A percentile compares a stretch with the other conserved stretches of the same genome.
These are phyloP conservation scores for Megalops atlanticus DNA, from an alignment of 2,113 vertebrate genomes.

Conservation along the genomic window DNA sequence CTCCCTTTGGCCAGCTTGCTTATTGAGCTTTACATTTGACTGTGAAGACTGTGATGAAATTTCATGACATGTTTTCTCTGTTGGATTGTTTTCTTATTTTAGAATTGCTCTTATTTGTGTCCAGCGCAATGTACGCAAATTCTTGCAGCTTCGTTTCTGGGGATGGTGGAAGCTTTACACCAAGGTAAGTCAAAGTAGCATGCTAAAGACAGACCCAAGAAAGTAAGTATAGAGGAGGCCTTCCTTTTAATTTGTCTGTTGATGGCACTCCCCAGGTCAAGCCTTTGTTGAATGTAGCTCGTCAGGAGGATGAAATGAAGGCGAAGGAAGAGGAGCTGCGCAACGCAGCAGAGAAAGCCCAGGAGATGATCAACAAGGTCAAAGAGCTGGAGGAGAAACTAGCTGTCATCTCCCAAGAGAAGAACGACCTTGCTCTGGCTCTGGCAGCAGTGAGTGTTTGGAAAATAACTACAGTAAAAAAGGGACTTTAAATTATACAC, in stretches of 20 bases:
- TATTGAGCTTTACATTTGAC: neutral
- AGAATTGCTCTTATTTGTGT: constrained; percentile 77
- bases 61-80: neutral
- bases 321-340: constrained; percentile 72
- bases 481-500: neutral
- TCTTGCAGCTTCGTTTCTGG: constrained; percentile 81
- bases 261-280: constrained; percentile 60
- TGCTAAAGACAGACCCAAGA: neutral
- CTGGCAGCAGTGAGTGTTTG: constrained; percentile 73
- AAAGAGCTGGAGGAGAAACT: constrained; percentile 82
- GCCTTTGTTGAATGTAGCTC: constrained; percentile 75
- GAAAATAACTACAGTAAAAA: constrained; percentile 15
- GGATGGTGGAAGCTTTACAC: constrained; percentile 83
- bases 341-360: constrained; percentile 75
- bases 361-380: constrained; percentile 66
- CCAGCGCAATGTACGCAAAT: constrained; percentile 79
- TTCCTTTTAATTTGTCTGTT: neutral
- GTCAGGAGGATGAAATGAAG: constrained; percentile 67
- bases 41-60: neutral
- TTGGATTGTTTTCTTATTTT: constrained; percentile 18
- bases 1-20: neutral
- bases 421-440: constrained; percentile 69
- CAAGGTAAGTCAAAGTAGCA: constrained; percentile 55
- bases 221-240: neutral
- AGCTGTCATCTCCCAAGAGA: constrained; percentile 80